Percentiles rank a stretch among this genome's conserved stretches.
phyloP scores from a whole-genome alignment of 2,797 vertebrate species.

The Rhyacichthys aspro region DNA sequence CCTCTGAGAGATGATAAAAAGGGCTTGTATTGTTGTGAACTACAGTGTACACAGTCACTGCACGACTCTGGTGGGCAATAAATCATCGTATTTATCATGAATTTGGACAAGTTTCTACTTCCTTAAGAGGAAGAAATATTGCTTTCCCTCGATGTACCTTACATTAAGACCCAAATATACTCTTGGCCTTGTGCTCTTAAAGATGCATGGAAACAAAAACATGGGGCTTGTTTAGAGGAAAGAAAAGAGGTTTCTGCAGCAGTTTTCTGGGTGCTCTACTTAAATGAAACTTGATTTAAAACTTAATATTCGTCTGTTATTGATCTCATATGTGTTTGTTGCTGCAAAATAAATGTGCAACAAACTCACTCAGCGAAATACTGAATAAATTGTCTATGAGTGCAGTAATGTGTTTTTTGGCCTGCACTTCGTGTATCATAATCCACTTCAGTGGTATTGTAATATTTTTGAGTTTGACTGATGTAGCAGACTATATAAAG shows the following conservation, averaged over 20 bases:
- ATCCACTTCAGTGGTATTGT: slow-evolving; percentile 3
- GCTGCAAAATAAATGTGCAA: slow-evolving; percentile 12
- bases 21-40: slow-evolving; percentile 8
- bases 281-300: slow-evolving; percentile 35
- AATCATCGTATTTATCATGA: slow-evolving; percentile 9
- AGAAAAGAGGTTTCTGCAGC: slow-evolving; percentile 12
- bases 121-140: slow-evolving; percentile 12
- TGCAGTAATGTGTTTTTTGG: background rate
- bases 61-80: background rate
- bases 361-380: slow-evolving; percentile 25
- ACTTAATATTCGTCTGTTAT: slow-evolving; percentile 26
- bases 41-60: slow-evolving; percentile 7
- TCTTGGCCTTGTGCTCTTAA: slow-evolving; percentile 1
- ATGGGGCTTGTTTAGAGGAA: slow-evolving; percentile 23
- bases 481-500: too few species aligned
- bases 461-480: slow-evolving; percentile 3
- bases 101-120: slow-evolving; percentile 11
- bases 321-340: slow-evolving; percentile 16
- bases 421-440: slow-evolving; percentile 2
- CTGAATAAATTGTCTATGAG: slow-evolving; percentile 7
- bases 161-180: slow-evolving; percentile 25
- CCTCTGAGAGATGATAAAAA: slow-evolving; percentile 13
- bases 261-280: slow-evolving; percentile 28
- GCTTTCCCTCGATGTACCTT: slow-evolving; percentile 8
- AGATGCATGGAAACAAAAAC: slow-evolving; percentile 26